phyloP scores from a whole-genome alignment of 1,140 invertebrate species.

The Tribolium castaneum region DNA sequence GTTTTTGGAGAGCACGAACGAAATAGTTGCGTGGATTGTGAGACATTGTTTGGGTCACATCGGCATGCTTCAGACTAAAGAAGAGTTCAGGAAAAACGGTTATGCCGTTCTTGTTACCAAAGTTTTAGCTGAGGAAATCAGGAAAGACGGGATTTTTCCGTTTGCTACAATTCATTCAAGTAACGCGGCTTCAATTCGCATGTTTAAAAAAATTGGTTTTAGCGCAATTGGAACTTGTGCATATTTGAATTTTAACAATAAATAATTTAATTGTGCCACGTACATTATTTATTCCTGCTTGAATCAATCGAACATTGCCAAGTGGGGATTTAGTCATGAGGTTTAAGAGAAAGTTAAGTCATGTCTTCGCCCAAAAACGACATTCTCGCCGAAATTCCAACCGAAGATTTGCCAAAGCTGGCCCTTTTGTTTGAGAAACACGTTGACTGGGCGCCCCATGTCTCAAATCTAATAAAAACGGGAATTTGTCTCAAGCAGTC shows the following conservation, averaged over 20 bases:
- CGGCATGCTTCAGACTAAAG: conserved; percentile 61
- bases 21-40: conserved; percentile 58
- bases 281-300: neutral
- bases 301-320: neutral
- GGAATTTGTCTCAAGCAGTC: neutral
- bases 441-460: neutral
- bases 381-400: neutral
- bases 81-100: conserved; percentile 58
- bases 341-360: neutral
- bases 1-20: conserved; percentile 53
- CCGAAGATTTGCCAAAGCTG: neutral
- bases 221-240: conserved; percentile 23
- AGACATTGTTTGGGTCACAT: conserved; percentile 61
- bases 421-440: neutral
- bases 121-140: conserved; percentile 58
- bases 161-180: conserved; percentile 57
- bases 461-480: neutral
- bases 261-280: neutral
- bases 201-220: conserved; percentile 63
- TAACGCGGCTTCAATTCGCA: conserved; percentile 57
- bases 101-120: conserved; percentile 60
- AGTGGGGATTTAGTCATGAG: neutral
- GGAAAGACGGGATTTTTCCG: conserved; percentile 58
- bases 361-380: neutral
- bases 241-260: neutral